Evolutionary conservation across 2,888 invertebrate species (phyloP), one percentile per base, ranked within the genome.

Genomic region (Aquatica leii): DNA sequence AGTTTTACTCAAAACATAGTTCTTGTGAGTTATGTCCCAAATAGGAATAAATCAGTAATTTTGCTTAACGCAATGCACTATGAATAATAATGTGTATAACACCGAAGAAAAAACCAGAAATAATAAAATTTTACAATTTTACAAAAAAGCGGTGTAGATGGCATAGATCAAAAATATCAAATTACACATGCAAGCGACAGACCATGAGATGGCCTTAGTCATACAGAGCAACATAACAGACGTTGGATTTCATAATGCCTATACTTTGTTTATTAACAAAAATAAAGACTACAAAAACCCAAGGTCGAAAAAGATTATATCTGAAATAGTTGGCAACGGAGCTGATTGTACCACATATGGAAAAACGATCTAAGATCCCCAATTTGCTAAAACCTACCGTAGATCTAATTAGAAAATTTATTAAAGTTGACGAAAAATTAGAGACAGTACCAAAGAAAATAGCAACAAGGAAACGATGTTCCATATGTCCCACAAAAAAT

Each of bases 391-490:
- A 4, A 31, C 31, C 31, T 31, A 31, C 9, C 31, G 5, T 31
- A 31, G 31, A 31, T 31, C n/a, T n/a, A n/a, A n/a, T n/a, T n/a
- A n/a, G n/a, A n/a, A n/a, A n/a, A n/a, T n/a, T n/a, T n/a, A n/a
- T n/a, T n/a, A n/a, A n/a, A n/a, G n/a, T n/a, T n/a, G n/a, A n/a
- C n/a, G n/a, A n/a, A 9, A 31, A 31, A 31, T 31, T 31, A 31
- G 31, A 31, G 9, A 31, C 4, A 6, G 8, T 12, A 37, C 37
- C 37, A 37, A 37, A 37, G 37, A 37, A 37, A 37, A 3, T 12
- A 37, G 37, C 37, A 37, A 37, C 5, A 37, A 37, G 37, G 37
- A 37, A 37, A 37, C 37, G 37, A 37, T 37, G 11, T 37, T n/a
- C 37, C 37, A n/a, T 37, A 37, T 37, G 37, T 37, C 37, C 37